Evolutionary conservation across 2,888 invertebrate genomes (phyloP), one percentile per base, ranked within the genome.

Genomic region (Drosophila peninsularis): DNA sequence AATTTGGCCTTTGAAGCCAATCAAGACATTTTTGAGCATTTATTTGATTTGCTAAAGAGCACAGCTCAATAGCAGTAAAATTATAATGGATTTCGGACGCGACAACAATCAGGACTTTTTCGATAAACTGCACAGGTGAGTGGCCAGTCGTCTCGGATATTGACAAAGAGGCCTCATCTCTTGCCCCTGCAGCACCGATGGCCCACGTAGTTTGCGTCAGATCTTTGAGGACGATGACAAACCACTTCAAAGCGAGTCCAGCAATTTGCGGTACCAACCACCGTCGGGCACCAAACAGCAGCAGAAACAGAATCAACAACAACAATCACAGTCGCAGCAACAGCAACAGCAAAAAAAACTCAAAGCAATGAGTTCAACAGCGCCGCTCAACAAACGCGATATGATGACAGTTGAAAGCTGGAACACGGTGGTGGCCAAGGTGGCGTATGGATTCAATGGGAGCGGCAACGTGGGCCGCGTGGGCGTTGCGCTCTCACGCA

Each of bases 401-500:
- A 0, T 5, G 2, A 24, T 17, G 5, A 1, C 34, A 10, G 42
- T 39, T 1, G 64, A 56, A 0, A 57, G 3, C 7, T 78, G 79
- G 79, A 64, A 2, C 2, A 71, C 80, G 0, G 17, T 78, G 1
- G 34, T 80, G 2, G 85, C 82, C 24, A 80, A 75, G 17, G 77
- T 82, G 19, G 72, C 62, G 0, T 9, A 49, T 0, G 71, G 62
- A 7, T 82, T 66, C 34, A 66, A 68, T 10, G 75, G 58, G 37
- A 68, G 11, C 27, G 66, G 63, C 0, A 47, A 44, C n/a, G 6
- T 75, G 42, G 93, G 93, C 1, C 93, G 92, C 70, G 90, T 93
- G 61, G 93, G 93, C 7, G 76, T 93, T 30, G 93, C 93, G 1
- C 68, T 93, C 14, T 93, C 94, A 5, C 75, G 80, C 11, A 80